Percentiles rank a stretch among this genome's conserved stretches.
Evolutionary conservation across 1,140 invertebrate species (phyloP).

Genomic region (Rhynchophorus ferrugineus): DNA sequence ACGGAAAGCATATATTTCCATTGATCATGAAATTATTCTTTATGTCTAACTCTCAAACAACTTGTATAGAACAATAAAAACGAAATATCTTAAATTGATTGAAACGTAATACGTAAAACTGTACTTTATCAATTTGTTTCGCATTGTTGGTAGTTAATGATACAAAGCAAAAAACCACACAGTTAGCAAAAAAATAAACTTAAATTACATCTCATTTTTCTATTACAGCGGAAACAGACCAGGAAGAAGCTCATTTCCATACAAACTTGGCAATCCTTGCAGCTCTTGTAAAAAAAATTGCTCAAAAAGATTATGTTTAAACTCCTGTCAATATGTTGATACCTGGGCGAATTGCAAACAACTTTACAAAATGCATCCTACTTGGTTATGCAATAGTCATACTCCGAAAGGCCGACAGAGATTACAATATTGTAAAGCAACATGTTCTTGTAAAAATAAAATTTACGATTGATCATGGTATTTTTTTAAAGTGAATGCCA

Average conservation of each 20-base stretch:
- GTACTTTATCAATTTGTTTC: too few species aligned
- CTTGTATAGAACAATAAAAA: too few species aligned
- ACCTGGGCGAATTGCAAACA: slow-evolving; percentile 66
- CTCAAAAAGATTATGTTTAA: slow-evolving; percentile 61
- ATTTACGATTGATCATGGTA: slow-evolving; percentile 29
- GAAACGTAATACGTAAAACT: too few species aligned
- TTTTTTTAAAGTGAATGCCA: too few species aligned
- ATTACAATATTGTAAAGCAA: slow-evolving; percentile 58
- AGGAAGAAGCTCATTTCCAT: slow-evolving; percentile 54
- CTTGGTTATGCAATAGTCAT: slow-evolving; percentile 55
- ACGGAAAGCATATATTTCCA: too few species aligned
- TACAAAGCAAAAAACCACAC: too few species aligned
- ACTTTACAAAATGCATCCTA: slow-evolving; percentile 48
- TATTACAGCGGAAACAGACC: slow-evolving; percentile 62
- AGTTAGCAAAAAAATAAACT: too few species aligned
- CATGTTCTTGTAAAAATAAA: slow-evolving; percentile 56
- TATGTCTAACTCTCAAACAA: too few species aligned
- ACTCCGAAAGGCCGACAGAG: slow-evolving; percentile 49
- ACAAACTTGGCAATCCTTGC: slow-evolving; percentile 57
- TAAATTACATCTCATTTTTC: too few species aligned
- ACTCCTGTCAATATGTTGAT: slow-evolving; percentile 62
- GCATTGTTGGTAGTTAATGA: too few species aligned
- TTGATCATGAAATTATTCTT: too few species aligned
- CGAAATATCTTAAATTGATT: too few species aligned
- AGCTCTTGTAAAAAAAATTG: slow-evolving; percentile 58